Percentiles rank a stretch among this genome's conserved stretches.
phyloP scores from a whole-genome alignment of 2,113 vertebrate genomes.

The Agelaius phoeniceus region DNA sequence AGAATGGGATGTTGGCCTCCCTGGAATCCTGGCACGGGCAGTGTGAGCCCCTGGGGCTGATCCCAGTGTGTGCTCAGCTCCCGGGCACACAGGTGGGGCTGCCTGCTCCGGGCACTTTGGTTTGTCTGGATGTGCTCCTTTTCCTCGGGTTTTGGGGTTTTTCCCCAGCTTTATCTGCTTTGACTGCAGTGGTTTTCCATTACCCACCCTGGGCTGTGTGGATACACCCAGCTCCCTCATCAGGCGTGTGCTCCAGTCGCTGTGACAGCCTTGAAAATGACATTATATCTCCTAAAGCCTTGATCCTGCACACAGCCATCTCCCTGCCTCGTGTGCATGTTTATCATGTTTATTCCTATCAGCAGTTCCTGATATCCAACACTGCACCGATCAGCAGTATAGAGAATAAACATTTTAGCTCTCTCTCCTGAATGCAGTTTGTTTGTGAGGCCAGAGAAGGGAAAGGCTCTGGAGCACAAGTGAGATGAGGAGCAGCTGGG shows the following conservation, averaged over 20 bases:
- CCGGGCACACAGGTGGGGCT: fast-evolving
- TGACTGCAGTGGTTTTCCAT: not conserved
- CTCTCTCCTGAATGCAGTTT: not conserved
- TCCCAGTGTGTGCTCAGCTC: not conserved
- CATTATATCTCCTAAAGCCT: not conserved
- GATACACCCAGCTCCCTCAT: too few species aligned
- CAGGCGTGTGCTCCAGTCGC: not conserved
- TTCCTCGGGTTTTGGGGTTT: not conserved
- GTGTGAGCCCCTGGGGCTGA: not conserved
- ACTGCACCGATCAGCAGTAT: fast-evolving
- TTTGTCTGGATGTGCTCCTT: not conserved
- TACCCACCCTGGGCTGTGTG: too few species aligned
- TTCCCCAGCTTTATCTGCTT: not conserved
- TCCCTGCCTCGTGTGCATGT: not conserved
- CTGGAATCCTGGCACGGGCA: fast-evolving
- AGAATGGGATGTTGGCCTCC: not conserved
- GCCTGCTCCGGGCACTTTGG: fast-evolving
- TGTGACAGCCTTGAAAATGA: not conserved
- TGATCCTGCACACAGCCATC: not conserved
- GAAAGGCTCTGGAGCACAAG: too few species aligned
- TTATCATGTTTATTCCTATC: not conserved
- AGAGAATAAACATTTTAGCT: not conserved
- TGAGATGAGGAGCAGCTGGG: not conserved
- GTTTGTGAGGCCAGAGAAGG: too few species aligned
- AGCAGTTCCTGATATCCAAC: not conserved